A percentile compares a stretch with the other conserved stretches of the same genome.
phyloP scores from a whole-genome alignment of 2,113 vertebrate genomes.

The Charadrius vociferus region DNA sequence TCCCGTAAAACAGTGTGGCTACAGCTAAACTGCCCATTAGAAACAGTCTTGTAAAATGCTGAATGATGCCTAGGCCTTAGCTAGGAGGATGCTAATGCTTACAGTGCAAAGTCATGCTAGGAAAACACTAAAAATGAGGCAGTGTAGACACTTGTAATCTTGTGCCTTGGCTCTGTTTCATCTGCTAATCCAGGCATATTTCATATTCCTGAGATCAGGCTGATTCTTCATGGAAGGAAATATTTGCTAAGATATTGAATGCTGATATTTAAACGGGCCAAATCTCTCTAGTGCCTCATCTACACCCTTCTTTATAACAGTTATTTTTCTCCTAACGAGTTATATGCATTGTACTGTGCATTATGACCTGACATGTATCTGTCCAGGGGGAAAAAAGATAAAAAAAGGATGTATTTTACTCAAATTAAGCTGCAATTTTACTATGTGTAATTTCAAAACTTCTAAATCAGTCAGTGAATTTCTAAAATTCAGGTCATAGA shows the following conservation, averaged over 20 bases:
- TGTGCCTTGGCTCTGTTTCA: not conserved
- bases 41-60: not conserved
- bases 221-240: not conserved
- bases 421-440: not conserved
- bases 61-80: not conserved
- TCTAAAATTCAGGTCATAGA: not conserved
- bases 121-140: not conserved
- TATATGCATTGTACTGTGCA: not conserved
- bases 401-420: not conserved
- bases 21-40: not conserved
- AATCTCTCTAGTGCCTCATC: not conserved
- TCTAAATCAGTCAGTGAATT: not conserved
- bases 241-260: not conserved
- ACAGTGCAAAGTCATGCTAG: not conserved
- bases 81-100: not conserved
- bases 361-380: not conserved
- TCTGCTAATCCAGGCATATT: not conserved
- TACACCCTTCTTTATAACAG: not conserved
- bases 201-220: not conserved
- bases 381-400: rapidly evolving
- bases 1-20: not conserved
- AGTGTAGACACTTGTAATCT: not conserved
- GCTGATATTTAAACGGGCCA: not conserved
- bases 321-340: not conserved
- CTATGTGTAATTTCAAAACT: not conserved